Evolutionary conservation across 2,113 vertebrate species (phyloP).

Genomic region (Suncus etruscus): DNA sequence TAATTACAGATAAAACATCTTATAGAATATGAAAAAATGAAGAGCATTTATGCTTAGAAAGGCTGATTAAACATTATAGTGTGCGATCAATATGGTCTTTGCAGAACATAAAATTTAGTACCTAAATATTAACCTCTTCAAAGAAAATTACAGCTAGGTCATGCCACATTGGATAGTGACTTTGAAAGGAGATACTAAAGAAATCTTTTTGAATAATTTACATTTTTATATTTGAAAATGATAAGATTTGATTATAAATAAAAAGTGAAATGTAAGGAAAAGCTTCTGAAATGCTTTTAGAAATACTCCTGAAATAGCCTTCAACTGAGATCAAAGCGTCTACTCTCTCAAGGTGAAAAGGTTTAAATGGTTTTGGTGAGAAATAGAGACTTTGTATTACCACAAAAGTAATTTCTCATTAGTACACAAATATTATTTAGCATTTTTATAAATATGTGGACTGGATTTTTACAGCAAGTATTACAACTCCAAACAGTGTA

Average conservation of each 20-base stretch:
- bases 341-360: neutral
- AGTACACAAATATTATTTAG: constrained; percentile 18
- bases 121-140: constrained; percentile 62
- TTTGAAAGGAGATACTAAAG: constrained; percentile 56
- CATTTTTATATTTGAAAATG: constrained; percentile 43
- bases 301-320: constrained; percentile 45
- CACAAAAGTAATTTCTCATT: neutral
- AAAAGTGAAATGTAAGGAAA: constrained; percentile 52
- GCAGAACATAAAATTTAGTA: constrained; percentile 72
- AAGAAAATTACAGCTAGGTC: constrained; percentile 63
- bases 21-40: constrained; percentile 56
- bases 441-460: neutral
- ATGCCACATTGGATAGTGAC: constrained; percentile 48
- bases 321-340: constrained; percentile 37
- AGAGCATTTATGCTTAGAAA: constrained; percentile 55
- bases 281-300: constrained; percentile 56
- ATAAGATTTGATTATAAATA: constrained; percentile 47
- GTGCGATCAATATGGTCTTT: constrained; percentile 75
- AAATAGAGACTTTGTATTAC: neutral
- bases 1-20: constrained; percentile 66
- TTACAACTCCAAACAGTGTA: neutral
- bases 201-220: constrained; percentile 53
- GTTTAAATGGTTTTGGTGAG: neutral
- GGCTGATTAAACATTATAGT: constrained; percentile 75
- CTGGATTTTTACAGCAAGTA: neutral